phyloP scores from a whole-genome alignment of 2,113 vertebrate genomes.

The Zosterops hypoxanthus region DNA sequence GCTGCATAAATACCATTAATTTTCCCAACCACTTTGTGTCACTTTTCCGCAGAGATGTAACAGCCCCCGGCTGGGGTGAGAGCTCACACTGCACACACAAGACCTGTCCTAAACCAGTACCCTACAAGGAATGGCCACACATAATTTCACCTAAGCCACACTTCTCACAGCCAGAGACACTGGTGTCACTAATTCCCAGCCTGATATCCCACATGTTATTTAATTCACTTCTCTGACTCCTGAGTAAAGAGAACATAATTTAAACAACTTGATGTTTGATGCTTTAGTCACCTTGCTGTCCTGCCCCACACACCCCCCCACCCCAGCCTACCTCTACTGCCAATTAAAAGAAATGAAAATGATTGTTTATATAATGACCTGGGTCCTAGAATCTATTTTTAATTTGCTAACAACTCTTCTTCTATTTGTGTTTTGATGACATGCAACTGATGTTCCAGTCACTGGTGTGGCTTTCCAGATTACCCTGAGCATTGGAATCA shows the following conservation, averaged over 20 bases:
- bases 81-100: not conserved
- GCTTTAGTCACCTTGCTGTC: not conserved
- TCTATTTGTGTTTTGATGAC: not conserved
- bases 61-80: not conserved
- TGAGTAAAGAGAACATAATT: not conserved
- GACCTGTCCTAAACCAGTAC: not conserved
- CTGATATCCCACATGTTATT: not conserved
- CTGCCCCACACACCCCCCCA: not conserved
- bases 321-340: rapidly evolving
- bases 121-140: not conserved
- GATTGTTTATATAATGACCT: not conserved
- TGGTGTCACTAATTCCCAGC: not conserved
- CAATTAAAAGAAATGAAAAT: not conserved
- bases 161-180: not conserved
- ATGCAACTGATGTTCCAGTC: not conserved
- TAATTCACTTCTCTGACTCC: not conserved
- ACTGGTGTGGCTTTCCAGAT: not conserved
- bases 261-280: not conserved
- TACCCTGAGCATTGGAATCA: not conserved
- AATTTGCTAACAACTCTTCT: not conserved
- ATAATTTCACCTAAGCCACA: not conserved
- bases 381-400: not conserved
- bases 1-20: not conserved
- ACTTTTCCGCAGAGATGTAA: not conserved
- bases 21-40: not conserved